Conservation (phyloP, 2,888 invertebrate genomes). For the Meghimatium bilineatum region DNA sequence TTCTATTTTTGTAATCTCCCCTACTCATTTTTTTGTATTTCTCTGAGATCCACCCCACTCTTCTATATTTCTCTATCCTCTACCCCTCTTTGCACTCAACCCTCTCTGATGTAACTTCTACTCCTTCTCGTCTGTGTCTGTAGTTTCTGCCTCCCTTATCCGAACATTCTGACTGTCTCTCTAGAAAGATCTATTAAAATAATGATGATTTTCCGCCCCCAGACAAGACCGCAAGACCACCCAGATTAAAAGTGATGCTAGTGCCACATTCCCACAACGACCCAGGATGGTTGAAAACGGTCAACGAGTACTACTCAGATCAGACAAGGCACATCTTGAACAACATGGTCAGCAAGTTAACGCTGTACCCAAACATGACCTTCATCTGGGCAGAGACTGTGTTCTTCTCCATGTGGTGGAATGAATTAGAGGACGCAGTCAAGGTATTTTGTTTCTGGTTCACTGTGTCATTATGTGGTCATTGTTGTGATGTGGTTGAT, state of each 20-base stretch:
- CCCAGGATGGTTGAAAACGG: constrained; percentile 97
- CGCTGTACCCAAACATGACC: constrained; percentile 84
- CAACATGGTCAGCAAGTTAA: constrained; percentile 91
- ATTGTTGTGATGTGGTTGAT: not conserved
- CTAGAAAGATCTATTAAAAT: too few species aligned
- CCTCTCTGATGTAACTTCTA: not conserved
- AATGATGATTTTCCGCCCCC: not conserved
- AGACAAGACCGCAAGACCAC: not conserved
- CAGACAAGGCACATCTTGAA: constrained; percentile 90
- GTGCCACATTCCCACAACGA: constrained; percentile 98
- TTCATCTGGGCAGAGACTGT: constrained; percentile 77
- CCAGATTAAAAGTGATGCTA: constrained; percentile 79
- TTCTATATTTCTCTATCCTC: too few species aligned
- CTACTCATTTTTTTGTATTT: too few species aligned
- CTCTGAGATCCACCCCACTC: too few species aligned
- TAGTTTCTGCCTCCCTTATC: too few species aligned
- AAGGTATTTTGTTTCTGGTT: constrained; percentile 49
- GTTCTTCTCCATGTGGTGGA: constrained; percentile 76
- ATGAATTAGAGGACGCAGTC: constrained; percentile 68
- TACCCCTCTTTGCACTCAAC: too few species aligned
- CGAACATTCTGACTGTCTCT: too few species aligned
- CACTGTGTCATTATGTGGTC: not conserved
- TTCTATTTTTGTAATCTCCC: too few species aligned
- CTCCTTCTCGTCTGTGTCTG: too few species aligned
- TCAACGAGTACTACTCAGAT: constrained; percentile 93